Evolutionary conservation across 1,140 invertebrate genomes (phyloP).

Genomic region (Drosophila funebris): DNA sequence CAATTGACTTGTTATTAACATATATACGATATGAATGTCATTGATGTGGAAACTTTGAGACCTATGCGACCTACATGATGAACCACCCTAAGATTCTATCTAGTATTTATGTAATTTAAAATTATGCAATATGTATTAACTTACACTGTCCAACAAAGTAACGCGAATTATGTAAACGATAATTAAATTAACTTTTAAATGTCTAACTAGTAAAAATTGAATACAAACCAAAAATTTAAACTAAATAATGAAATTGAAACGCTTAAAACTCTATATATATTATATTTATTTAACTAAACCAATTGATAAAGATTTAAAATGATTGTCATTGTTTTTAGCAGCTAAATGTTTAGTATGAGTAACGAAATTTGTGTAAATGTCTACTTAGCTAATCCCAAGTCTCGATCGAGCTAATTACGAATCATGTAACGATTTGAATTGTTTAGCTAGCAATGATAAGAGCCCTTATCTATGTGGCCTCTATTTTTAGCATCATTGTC

Average conservation of each 20-base stretch:
- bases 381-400: slow-evolving; percentile 47
- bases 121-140: slow-evolving; percentile 59
- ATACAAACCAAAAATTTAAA: slow-evolving; percentile 53
- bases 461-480: neutral
- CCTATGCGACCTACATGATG: slow-evolving; percentile 67
- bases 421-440: slow-evolving; percentile 20
- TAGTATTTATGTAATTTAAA: slow-evolving; percentile 53
- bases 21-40: slow-evolving; percentile 1
- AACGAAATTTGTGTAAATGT: slow-evolving; percentile 48
- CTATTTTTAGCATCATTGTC: slow-evolving; percentile 14
- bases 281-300: slow-evolving; percentile 52
- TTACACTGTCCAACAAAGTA: slow-evolving; percentile 60
- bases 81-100: slow-evolving; percentile 60
- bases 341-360: slow-evolving; percentile 57
- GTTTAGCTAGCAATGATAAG: slow-evolving; percentile 3
- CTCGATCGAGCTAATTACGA: slow-evolving; percentile 2
- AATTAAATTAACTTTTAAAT: slow-evolving; percentile 59
- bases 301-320: slow-evolving; percentile 19
- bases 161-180: slow-evolving; percentile 25
- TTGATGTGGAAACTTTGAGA: slow-evolving; percentile 23
- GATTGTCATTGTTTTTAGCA: slow-evolving; percentile 51
- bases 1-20: neutral
- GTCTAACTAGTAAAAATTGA: slow-evolving; percentile 67
- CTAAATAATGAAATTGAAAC: slow-evolving; percentile 75
- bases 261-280: slow-evolving; percentile 59